Evolutionary conservation across 92 coral and sea anemone genomes (phyloP), one percentile per base, ranked within the genome.

Genomic region (Porites rus): DNA sequence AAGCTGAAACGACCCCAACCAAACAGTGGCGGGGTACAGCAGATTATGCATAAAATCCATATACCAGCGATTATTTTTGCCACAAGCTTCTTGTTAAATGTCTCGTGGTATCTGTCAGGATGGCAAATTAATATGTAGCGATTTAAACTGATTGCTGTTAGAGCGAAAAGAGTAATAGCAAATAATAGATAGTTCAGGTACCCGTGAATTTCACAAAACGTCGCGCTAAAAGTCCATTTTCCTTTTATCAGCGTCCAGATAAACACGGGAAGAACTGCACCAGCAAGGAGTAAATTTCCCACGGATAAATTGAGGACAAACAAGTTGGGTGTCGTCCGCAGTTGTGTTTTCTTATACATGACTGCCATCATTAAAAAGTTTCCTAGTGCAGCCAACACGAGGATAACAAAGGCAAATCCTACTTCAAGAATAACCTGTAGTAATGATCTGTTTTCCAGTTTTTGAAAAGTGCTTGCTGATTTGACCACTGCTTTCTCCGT

Each of bases 311-410:
- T 91, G 20, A 91, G 52, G 10, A 91, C 84, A 75, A 91, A 91
- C 22, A 72, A 58, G 70, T 88, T 91, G 69, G 94, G 94, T n/a
- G 84, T 91, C 2, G 94, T 88, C 38, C 87, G 81, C 19, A 91
- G 87, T n/a, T 21, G 80, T 28, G 62, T 91, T 21, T 75, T 91
- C 90, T 65, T 83, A 75, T 78, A 88, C 72, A 88, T 50, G 58
- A 75, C 66, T 2, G 84, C 53, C 21, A 89, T 77, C 78, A 82
- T 82, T 62, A 88, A 72, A 46, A 72, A 72, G 86, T 87, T 89
- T 78, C 91, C 92, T 7, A 83, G 31, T 20, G 62, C 77, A 14
- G 88, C 92, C 63, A 64, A 21, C 28, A 79, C 11, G 63, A 91
- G 76, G 11, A 91, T 84, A 8, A 88, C 58, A 5, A 69, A 62